phyloP scores from a whole-genome alignment of 2,888 invertebrate genomes.

The Ochropleura plecta region DNA sequence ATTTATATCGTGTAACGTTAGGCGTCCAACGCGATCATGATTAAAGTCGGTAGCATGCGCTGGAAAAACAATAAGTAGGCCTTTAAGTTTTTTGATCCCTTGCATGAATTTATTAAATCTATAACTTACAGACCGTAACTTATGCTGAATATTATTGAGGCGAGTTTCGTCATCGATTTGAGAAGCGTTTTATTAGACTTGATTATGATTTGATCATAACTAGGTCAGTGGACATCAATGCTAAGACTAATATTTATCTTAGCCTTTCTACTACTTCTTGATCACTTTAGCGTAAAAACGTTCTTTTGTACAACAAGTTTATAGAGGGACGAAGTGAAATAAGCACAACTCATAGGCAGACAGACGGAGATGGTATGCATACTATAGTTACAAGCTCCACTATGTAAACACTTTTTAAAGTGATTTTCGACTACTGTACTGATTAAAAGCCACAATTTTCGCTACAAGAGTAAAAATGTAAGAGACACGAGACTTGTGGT shows the following conservation, averaged over 20 bases:
- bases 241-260: slow-evolving; percentile 24
- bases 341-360: background rate
- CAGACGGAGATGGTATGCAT: background rate
- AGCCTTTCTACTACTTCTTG: slow-evolving; percentile 8
- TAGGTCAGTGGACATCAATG: slow-evolving; percentile 34
- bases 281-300: slow-evolving; percentile 6
- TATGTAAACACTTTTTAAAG: too few species aligned
- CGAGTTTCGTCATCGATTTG: slow-evolving; percentile 32
- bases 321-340: background rate
- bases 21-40: slow-evolving; percentile 27
- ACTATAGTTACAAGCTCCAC: background rate
- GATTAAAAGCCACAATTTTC: background rate
- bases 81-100: slow-evolving; percentile 45
- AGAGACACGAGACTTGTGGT: slow-evolving; percentile 53
- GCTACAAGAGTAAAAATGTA: slow-evolving; percentile 11
- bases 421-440: too few species aligned
- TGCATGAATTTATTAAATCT: slow-evolving; percentile 43
- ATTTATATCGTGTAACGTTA: slow-evolving; percentile 23
- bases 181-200: slow-evolving; percentile 32
- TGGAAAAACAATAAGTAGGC: slow-evolving; percentile 34
- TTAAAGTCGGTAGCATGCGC: slow-evolving; percentile 17
- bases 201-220: slow-evolving; percentile 39
- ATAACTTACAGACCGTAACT: slow-evolving; percentile 50
- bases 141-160: slow-evolving; percentile 22
- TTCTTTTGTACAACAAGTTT: background rate